Evolutionary conservation across 2,888 invertebrate genomes (phyloP), one percentile per base, ranked within the genome.

Genomic region (Hydraecia micacea): DNA sequence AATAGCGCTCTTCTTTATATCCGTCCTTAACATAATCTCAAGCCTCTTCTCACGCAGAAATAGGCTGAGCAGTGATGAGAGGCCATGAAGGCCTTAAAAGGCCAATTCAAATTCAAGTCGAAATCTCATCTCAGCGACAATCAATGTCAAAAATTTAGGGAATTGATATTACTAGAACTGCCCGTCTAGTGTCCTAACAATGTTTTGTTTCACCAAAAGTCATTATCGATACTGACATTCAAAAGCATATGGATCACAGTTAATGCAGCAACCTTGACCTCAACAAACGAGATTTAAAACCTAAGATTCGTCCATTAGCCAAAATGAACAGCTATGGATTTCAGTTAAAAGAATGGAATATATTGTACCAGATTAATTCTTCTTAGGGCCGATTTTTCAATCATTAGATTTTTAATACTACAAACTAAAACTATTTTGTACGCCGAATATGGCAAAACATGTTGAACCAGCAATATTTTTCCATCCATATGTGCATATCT

Each of bases 151-250:
- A 46, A 46, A 46, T 13, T 11, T 46, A 46, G 4, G 46, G 13
- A 46, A 46, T 13, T 46, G 46, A 46, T 13, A 42, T 42, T 46
- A 46, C 46, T 42, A 42, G 42, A 42, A 42, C 13, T 42, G 11
- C 11, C 42, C 42, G 11, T 58, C 3, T 58, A 36, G 11, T 55
- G 15, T 25, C 42, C 5, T 13, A 28, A 55, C n/a, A n/a, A 18
- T 60, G 36, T 73, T 81, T 49, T 32, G 49, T 80, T 46, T 80
- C 9, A 49, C 13, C 8, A 49, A 69, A 18, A 60, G 2, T 28
- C 13, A 42, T 42, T 42, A 11, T 28, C 25, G 32, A 28, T 49
- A 13, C 32, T 52, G 21, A 36, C 6, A 76, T 63, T 13, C 21
- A 52, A 52, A 76, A 63, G 52, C 13, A 32, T 0, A 63, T 78